phyloP scores from a whole-genome alignment of 2,113 vertebrate genomes.

The Sebastes schlegelii region DNA sequence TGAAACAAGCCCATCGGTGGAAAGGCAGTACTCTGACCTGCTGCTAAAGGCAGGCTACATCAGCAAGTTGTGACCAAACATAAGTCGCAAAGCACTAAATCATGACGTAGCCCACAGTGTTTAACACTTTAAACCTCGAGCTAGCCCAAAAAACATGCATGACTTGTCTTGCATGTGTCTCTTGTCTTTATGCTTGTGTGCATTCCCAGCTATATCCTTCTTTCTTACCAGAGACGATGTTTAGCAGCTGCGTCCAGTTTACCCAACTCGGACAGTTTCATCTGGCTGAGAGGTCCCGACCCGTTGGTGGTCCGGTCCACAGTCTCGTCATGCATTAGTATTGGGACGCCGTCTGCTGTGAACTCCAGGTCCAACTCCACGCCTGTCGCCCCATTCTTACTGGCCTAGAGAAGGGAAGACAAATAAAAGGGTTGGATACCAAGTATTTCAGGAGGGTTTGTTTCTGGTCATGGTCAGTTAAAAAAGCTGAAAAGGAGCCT shows the following conservation, averaged over 20 bases:
- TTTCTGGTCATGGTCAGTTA: neutral
- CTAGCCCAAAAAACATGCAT: neutral
- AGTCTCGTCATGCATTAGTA: constrained; percentile 95
- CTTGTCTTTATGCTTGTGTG: too few relatives aligned
- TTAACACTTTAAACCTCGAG: neutral
- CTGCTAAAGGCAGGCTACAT: neutral
- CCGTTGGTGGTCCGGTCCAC: constrained; percentile 96
- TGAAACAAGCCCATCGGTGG: neutral
- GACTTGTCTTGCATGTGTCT: too few relatives aligned
- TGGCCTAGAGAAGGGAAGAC: constrained; percentile 85
- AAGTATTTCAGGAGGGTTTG: neutral
- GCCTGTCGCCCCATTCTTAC: constrained; percentile 90
- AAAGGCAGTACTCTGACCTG: neutral
- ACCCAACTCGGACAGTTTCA: constrained; percentile 88
- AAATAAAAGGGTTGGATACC: neutral
- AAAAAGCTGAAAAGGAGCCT: too few relatives aligned
- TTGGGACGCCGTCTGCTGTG: constrained; percentile 91
- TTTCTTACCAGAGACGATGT: constrained; percentile 89
- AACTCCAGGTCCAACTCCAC: constrained; percentile 97
- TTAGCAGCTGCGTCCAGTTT: constrained; percentile 93
- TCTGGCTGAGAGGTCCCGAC: constrained; percentile 85
- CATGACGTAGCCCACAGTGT: neutral
- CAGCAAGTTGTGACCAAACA: neutral
- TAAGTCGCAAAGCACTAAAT: neutral
- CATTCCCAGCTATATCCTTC: neutral